Percentiles rank a stretch among this genome's conserved stretches.
Evolutionary conservation across 1,140 invertebrate genomes (phyloP).

Genomic region (Triops cancriformis): DNA sequence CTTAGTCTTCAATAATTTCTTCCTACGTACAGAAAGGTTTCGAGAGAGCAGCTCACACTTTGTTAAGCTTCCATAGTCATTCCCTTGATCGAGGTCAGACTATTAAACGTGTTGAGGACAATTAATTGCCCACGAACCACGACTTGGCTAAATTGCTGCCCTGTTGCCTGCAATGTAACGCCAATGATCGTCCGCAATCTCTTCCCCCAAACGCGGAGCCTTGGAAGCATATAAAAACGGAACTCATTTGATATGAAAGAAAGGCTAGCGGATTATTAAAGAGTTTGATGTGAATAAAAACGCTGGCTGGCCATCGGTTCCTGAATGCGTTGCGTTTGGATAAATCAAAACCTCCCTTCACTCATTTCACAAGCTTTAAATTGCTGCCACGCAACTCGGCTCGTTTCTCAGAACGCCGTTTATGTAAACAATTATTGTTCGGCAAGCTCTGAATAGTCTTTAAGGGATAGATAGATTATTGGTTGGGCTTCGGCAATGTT

Average conservation of each 20-base stretch:
- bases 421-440: background rate
- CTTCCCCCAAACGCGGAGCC: background rate
- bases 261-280: background rate
- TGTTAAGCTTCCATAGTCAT: background rate
- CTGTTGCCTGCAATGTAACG: background rate
- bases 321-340: background rate
- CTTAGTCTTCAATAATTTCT: background rate
- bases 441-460: background rate
- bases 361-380: too few species aligned
- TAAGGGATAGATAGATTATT: background rate
- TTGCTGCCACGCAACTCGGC: background rate
- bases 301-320: background rate
- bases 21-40: background rate
- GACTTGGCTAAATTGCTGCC: conserved; percentile 12
- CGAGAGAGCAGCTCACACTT: background rate
- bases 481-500: background rate
- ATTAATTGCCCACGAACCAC: conserved; percentile 13
- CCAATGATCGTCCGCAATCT: conserved; percentile 1
- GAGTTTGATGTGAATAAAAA: background rate
- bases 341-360: background rate
- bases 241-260: background rate
- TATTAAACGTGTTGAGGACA: conserved; percentile 10
- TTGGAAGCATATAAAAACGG: background rate
- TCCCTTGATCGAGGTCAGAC: background rate
- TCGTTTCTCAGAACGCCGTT: background rate